Conservation (phyloP, 2,797 vertebrate genomes). For the Falco peregrinus region DNA sequence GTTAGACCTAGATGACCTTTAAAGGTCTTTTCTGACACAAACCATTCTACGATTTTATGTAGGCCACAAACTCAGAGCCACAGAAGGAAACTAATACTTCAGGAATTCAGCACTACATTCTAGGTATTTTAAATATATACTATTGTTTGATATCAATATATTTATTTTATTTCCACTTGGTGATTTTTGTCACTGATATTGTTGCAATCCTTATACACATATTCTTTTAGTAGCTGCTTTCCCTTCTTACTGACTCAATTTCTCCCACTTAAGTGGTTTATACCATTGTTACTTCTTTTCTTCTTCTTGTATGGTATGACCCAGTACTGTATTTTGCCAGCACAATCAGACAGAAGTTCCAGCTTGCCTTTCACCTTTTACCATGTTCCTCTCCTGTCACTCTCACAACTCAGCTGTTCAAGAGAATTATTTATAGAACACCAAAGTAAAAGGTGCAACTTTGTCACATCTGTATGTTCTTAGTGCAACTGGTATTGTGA, state of each 20-base stretch:
- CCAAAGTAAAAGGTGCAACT: not conserved
- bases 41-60: not conserved
- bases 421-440: not conserved
- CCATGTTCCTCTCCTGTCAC: not conserved
- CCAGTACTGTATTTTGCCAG: not conserved
- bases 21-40: not conserved
- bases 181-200: not conserved
- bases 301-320: not conserved
- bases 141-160: not conserved
- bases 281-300: not conserved
- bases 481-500: not conserved
- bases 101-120: not conserved
- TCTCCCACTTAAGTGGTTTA: not conserved
- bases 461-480: not conserved
- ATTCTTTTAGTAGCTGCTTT: not conserved
- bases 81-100: not conserved
- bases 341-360: not conserved
- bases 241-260: not conserved
- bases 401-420: not conserved
- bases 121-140: not conserved
- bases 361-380: not conserved
- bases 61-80: not conserved
- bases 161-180: not conserved
- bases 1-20: not conserved
- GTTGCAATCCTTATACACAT: not conserved